Percentiles rank a stretch among this genome's conserved stretches.
phyloP scores from a whole-genome alignment of 2,888 invertebrate genomes.

The Taenaris catops region DNA sequence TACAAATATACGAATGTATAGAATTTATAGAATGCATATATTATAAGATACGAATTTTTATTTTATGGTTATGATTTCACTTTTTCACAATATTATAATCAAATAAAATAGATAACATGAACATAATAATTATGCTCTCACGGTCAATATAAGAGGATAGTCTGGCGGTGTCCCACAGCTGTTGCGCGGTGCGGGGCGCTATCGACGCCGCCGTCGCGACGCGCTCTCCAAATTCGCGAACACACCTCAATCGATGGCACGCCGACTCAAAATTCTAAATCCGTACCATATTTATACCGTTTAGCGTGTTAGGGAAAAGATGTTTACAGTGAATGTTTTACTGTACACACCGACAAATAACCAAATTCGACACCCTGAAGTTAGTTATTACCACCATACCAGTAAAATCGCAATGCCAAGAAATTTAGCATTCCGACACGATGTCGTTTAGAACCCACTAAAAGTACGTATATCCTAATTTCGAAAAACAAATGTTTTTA shows the following conservation, averaged over 20 bases:
- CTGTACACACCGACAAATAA: too few species aligned
- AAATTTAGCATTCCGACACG: too few species aligned
- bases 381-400: too few species aligned
- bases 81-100: too few species aligned
- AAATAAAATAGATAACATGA: constrained; percentile 19
- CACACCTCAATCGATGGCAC: constrained; percentile 56
- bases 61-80: too few species aligned
- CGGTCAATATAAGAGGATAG: constrained; percentile 67
- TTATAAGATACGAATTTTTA: background rate
- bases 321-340: too few species aligned
- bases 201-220: constrained; percentile 40
- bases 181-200: constrained; percentile 59
- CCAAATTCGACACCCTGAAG: too few species aligned
- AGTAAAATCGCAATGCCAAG: too few species aligned
- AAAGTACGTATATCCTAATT: too few species aligned
- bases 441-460: too few species aligned
- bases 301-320: too few species aligned
- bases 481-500: too few species aligned
- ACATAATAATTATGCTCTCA: constrained; percentile 57
- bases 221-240: constrained; percentile 42
- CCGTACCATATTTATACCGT: constrained; percentile 25
- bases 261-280: constrained; percentile 28
- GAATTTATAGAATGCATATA: background rate
- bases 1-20: background rate
- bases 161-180: constrained; percentile 54